Base-by-base conservation (phyloP, 2,113 vertebrate species). In the Silurus meridionalis region DNA sequence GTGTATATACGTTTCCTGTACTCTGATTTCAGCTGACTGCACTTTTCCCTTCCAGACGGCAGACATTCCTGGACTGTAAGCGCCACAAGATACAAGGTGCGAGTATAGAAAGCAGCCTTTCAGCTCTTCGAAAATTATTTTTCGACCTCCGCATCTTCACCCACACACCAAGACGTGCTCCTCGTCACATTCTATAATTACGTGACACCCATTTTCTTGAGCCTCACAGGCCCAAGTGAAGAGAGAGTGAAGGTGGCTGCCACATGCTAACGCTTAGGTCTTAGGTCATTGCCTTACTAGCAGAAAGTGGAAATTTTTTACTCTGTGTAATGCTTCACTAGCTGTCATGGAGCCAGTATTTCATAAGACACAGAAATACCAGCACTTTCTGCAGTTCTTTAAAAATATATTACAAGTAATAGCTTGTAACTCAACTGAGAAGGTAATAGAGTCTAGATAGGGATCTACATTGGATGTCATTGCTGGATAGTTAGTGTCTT, bases 41-140 rank as follows among this genome's bases (percentile, higher is more conserved):
- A 89, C 92, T 91, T 93, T 94, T 93, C 93, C 91, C 91, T 80
- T 93, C 91, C 93, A 95, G 93, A 94, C 93, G 77, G 90, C 91
- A 93, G 91, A 94, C 93, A 94, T 93, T 94, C 90, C 91, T 89
- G 83, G 72, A 50, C 55, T 25, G 55, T 60, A 48, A 53, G 61
- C 10, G 15, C 25, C 25, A 14, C 90, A 19, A 79, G 77, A 58
- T 58, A 58, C 77, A 19, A 60, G 55, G 74, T 55, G 74, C n/a
- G 25, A 80, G 57, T 46, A 80, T 11, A 60, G 57, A 66, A 37
- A 86, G 92, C 90, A 90, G 89, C 90, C 91, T 60, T 60, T 80
- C 74, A 78, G n/a, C 52, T 78, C n/a, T 78, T 78, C 21, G 5
- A 48, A 75, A 52, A 53, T 55, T 5, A 6, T 75, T 52, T 75